phyloP scores from a whole-genome alignment of 1,140 invertebrate genomes.

The Zaprionus ghesquierei region DNA sequence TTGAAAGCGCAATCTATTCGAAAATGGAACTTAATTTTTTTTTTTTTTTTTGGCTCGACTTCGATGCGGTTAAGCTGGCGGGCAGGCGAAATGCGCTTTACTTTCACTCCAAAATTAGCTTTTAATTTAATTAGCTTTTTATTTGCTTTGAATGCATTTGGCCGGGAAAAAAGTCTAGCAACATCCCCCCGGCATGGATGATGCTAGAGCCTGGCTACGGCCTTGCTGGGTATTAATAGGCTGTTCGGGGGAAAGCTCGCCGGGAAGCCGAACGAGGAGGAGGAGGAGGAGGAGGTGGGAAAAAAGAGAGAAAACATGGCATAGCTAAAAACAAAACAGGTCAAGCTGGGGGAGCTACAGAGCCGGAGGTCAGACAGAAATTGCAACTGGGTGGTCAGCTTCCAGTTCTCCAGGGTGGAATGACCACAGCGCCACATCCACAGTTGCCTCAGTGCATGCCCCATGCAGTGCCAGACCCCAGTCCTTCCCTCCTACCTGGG shows the following conservation, averaged over 20 bases:
- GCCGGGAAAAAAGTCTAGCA: background rate
- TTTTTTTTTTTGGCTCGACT: too few relatives aligned
- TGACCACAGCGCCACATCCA: background rate
- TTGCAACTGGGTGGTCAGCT: conserved; percentile 15
- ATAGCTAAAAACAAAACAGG: conserved; percentile 34
- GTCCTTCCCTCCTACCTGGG: background rate
- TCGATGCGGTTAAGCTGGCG: conserved; percentile 23
- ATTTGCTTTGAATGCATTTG: conserved; percentile 56
- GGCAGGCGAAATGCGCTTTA: conserved; percentile 32
- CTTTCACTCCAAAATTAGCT: conserved; percentile 52
- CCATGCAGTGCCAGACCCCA: too few relatives aligned
- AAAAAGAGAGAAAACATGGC: background rate
- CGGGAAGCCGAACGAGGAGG: background rate
- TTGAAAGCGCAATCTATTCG: background rate
- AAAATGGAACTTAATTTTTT: background rate
- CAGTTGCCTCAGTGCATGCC: background rate
- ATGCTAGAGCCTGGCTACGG: conserved; percentile 5
- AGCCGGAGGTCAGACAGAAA: conserved; percentile 12
- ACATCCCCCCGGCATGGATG: background rate
- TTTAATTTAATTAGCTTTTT: conserved; percentile 63
- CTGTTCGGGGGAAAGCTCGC: background rate
- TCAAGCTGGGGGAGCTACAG: conserved; percentile 6
- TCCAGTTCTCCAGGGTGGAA: background rate
- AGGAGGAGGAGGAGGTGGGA: background rate
- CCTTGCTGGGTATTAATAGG: conserved; percentile 26